Conservation (phyloP, 2,113 vertebrate species). For the Silurus asotus region DNA sequence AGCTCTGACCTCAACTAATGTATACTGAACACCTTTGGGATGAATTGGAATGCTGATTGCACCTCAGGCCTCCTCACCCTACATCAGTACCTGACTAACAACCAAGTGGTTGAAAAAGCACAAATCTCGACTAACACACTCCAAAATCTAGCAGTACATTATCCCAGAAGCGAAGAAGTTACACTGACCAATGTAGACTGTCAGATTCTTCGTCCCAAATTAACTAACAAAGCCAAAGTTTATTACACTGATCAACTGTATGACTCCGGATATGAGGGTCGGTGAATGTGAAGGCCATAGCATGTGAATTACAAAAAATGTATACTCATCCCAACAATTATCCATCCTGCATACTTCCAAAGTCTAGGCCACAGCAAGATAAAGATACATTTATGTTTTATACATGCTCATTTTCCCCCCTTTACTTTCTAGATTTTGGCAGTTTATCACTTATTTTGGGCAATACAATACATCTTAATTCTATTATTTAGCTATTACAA, state of each 20-base stretch:
- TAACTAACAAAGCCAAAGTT: neutral
- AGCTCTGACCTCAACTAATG: too few species aligned
- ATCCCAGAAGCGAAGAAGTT: too few species aligned
- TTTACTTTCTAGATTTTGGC: neutral
- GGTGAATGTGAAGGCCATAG: neutral
- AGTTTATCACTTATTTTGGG: neutral
- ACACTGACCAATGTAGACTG: too few species aligned
- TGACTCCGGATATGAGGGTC: neutral
- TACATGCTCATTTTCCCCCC: neutral
- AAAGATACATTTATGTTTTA: neutral
- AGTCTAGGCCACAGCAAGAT: neutral
- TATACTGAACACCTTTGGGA: too few species aligned
- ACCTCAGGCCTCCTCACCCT: too few species aligned
- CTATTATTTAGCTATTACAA: neutral
- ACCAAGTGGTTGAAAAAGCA: too few species aligned
- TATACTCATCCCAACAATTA: neutral
- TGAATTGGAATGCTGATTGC: too few species aligned
- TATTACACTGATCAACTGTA: neutral
- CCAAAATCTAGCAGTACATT: too few species aligned
- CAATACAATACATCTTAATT: neutral
- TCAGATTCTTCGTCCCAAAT: neutral
- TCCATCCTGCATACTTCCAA: neutral
- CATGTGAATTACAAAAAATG: neutral
- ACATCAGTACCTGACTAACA: too few species aligned
- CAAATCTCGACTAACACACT: too few species aligned